Conservation (phyloP, 1,140 invertebrate genomes). For the Trinorchestia longiramus region DNA sequence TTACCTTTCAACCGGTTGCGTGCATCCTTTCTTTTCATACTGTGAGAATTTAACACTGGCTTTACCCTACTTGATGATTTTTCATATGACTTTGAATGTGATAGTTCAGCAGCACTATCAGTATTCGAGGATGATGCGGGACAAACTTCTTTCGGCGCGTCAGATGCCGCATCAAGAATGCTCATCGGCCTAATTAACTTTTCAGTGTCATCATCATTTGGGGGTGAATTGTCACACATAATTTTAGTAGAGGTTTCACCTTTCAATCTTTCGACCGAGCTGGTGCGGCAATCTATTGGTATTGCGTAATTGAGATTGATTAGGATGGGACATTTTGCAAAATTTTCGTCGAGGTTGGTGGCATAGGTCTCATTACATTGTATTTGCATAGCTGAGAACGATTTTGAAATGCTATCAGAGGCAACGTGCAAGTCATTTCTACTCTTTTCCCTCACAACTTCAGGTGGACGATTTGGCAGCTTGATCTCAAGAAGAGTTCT, state of each 20-base stretch:
- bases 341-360: background rate
- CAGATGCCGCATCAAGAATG: background rate
- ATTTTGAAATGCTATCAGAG: background rate
- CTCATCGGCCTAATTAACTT: background rate
- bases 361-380: background rate
- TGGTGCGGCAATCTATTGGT: background rate
- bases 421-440: background rate
- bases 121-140: background rate
- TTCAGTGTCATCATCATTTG: background rate
- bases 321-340: background rate
- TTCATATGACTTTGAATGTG: background rate
- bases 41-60: background rate
- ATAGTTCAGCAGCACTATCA: background rate
- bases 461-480: background rate
- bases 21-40: background rate
- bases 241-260: background rate
- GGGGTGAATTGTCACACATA: background rate
- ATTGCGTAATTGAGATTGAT: background rate
- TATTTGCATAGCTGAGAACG: background rate
- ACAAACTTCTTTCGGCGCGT: background rate
- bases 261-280: background rate
- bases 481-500: background rate
- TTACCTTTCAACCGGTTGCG: background rate
- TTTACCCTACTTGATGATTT: background rate
- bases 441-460: background rate